phyloP scores from a whole-genome alignment of 2,113 vertebrate genomes.

The Vulpes lagopus region DNA sequence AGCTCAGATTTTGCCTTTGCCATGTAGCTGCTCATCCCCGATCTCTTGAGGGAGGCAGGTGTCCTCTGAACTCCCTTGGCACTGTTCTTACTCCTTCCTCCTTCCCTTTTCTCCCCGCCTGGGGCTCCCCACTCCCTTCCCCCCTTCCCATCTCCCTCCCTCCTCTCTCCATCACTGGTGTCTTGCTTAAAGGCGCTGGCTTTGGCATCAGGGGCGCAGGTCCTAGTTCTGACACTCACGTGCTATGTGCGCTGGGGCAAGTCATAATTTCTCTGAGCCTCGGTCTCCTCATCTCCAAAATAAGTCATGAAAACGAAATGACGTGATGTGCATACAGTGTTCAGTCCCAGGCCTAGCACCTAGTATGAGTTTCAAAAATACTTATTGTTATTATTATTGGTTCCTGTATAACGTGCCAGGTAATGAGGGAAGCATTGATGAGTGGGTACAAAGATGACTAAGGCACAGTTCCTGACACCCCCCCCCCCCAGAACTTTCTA shows the following conservation, averaged over 20 bases:
- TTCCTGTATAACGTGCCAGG: background rate
- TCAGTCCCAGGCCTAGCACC: background rate
- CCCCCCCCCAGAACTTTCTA: background rate
- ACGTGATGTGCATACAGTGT: background rate
- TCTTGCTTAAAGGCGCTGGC: background rate
- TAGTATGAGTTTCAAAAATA: conserved; percentile 5
- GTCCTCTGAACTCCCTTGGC: background rate
- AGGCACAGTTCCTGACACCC: background rate
- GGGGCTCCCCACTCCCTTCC: background rate
- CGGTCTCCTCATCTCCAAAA: conserved; percentile 37
- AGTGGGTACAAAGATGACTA: background rate
- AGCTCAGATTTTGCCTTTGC: background rate
- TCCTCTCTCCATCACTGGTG: background rate
- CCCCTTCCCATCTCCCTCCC: background rate
- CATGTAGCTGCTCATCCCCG: background rate
- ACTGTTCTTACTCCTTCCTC: background rate
- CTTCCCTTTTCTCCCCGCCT: background rate
- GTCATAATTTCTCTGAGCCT: conserved; percentile 30
- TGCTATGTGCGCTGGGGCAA: background rate
- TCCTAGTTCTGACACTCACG: background rate
- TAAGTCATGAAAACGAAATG: conserved; percentile 23
- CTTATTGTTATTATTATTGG: background rate
- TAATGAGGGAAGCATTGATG: background rate
- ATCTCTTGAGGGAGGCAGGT: background rate
- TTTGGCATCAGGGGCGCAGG: background rate